These are phyloP conservation scores for Narcine bancroftii DNA, from an alignment of 2,113 vertebrate genomes.

Conservation along the genomic window DNA sequence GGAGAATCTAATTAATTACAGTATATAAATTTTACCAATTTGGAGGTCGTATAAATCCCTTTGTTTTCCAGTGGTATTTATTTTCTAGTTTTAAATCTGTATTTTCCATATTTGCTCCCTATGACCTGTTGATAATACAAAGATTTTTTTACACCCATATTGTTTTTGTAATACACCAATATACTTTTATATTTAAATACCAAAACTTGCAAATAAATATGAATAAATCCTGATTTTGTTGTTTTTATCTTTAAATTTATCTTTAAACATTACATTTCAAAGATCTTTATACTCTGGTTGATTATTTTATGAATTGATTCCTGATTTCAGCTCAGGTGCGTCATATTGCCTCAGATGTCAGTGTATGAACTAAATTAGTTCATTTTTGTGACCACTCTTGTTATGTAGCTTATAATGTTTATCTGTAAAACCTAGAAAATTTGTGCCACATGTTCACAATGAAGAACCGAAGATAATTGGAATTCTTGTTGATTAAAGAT, in stretches of 20 bases:
- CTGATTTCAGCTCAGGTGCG: background rate
- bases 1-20: background rate
- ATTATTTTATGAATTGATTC: background rate
- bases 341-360: background rate
- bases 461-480: background rate
- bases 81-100: background rate
- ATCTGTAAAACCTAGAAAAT: background rate
- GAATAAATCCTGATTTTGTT: background rate
- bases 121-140: background rate
- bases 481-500: background rate
- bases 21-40: background rate
- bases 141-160: background rate
- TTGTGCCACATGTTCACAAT: background rate
- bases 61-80: background rate
- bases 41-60: background rate
- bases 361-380: background rate
- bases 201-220: background rate
- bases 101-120: background rate
- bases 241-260: too few species aligned
- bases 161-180: too few species aligned
- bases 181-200: too few species aligned
- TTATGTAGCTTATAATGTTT: background rate
- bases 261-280: background rate
- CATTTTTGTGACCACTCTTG: background rate
- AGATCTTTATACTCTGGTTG: background rate